Conservation (phyloP, 2,888 invertebrate species). For the Aleiodes alternator region DNA sequence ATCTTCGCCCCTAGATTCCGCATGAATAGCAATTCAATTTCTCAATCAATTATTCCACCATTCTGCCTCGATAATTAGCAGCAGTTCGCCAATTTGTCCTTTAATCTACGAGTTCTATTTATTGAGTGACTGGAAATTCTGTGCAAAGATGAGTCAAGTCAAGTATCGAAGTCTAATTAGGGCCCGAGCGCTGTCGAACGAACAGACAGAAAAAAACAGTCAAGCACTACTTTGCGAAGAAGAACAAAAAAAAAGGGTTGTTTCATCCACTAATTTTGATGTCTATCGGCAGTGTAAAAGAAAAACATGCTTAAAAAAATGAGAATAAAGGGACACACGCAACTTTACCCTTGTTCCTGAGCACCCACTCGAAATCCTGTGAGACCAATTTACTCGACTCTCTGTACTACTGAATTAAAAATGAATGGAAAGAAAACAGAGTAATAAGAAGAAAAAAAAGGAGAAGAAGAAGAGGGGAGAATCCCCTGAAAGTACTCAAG, state of each 20-base stretch:
- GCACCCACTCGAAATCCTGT: slow-evolving; percentile 19
- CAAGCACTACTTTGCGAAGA: slow-evolving; percentile 2
- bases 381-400: slow-evolving; percentile 33
- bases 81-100: not conserved
- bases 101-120: slow-evolving; percentile 4
- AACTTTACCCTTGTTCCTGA: slow-evolving; percentile 13
- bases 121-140: not conserved
- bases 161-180: slow-evolving; percentile 70
- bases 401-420: not conserved
- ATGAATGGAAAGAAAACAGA: too few relatives aligned
- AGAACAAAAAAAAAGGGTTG: slow-evolving; percentile 38
- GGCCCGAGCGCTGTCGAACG: slow-evolving; percentile 66
- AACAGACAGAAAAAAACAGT: slow-evolving; percentile 46
- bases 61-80: slow-evolving; percentile 40
- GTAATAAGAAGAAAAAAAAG: not conserved
- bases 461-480: slow-evolving; percentile 16
- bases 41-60: slow-evolving; percentile 31
- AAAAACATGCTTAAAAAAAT: slow-evolving; percentile 1
- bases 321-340: slow-evolving; percentile 23
- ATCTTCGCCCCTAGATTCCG: slow-evolving; percentile 17
- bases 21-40: slow-evolving; percentile 20
- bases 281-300: slow-evolving; percentile 28
- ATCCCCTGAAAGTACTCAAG: not conserved
- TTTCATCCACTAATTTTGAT: slow-evolving; percentile 51
- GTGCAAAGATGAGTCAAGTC: slow-evolving; percentile 31